These are phyloP conservation scores for Serinus canaria DNA, from an alignment of 2,113 vertebrate species.

Conservation along the genomic window DNA sequence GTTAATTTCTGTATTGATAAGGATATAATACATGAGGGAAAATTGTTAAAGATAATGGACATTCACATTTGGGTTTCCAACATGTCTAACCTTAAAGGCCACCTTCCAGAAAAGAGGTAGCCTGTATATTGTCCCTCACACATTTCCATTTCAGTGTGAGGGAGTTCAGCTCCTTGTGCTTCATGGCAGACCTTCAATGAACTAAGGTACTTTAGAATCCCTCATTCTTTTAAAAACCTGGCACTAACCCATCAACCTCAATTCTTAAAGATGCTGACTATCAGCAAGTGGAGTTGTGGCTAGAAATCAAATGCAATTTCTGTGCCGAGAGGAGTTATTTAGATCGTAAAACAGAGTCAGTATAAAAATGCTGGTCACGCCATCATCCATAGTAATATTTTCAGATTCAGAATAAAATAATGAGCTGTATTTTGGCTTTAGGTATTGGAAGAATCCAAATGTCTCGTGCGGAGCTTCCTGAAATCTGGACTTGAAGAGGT, in stretches of 20 bases:
- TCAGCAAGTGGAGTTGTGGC: not conserved
- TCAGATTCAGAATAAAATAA: not conserved
- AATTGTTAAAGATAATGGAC: not conserved
- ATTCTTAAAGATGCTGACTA: not conserved
- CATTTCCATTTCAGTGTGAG: not conserved
- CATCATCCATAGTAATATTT: not conserved
- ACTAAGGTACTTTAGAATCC: not conserved
- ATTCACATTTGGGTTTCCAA: not conserved
- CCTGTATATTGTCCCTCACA: not conserved
- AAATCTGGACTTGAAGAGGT: conserved; percentile 90
- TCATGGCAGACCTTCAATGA: not conserved
- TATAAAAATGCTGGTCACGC: not conserved
- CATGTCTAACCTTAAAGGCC: not conserved
- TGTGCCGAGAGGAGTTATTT: not conserved
- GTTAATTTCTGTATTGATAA: not conserved
- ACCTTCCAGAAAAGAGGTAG: not conserved
- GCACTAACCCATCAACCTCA: not conserved
- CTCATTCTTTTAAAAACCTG: not conserved
- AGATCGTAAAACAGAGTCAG: not conserved
- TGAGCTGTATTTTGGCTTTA: conserved; percentile 52
- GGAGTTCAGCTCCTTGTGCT: not conserved
- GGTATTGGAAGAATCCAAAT: conserved; percentile 97
- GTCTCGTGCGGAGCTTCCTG: conserved; percentile 89
- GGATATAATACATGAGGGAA: not conserved
- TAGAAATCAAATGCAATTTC: not conserved